These are phyloP conservation scores for Philaenus spumarius DNA, from an alignment of 1,140 invertebrate genomes.

Conservation along the genomic window DNA sequence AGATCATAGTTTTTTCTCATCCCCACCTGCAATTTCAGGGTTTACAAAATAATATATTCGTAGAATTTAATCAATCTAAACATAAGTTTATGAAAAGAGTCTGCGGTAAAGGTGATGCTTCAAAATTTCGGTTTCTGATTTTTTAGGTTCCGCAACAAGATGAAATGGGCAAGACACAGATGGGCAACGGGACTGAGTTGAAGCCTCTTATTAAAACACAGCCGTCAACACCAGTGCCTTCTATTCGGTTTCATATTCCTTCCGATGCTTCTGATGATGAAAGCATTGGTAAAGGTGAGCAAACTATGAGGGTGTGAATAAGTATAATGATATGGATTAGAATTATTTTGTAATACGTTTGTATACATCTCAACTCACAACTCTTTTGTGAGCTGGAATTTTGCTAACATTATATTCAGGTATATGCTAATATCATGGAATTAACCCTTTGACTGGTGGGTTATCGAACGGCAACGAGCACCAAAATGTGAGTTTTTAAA, in stretches of 20 bases:
- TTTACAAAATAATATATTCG: neutral
- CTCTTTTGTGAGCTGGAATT: no score
- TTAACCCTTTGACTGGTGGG: no score
- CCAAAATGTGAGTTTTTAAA: no score
- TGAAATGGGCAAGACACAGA: constrained; percentile 18
- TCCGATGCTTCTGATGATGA: no score
- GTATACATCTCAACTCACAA: no score
- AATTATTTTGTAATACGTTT: no score
- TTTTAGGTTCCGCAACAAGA: constrained; percentile 19
- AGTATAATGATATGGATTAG: no score
- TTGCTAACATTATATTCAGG: no score
- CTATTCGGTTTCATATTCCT: constrained; percentile 20
- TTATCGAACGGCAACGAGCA: no score
- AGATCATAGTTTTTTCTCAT: neutral
- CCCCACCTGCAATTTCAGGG: neutral
- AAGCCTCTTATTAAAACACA: constrained; percentile 21
- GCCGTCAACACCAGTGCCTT: constrained; percentile 17
- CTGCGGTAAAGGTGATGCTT: neutral
- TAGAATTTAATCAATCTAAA: neutral
- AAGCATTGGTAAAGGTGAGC: no score
- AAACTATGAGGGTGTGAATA: no score
- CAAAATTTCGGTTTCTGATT: neutral
- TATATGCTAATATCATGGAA: no score
- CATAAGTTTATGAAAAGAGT: neutral
- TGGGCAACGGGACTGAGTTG: constrained; percentile 21